Conservation (phyloP, 1,140 invertebrate species). For the Drosophila rufa region DNA sequence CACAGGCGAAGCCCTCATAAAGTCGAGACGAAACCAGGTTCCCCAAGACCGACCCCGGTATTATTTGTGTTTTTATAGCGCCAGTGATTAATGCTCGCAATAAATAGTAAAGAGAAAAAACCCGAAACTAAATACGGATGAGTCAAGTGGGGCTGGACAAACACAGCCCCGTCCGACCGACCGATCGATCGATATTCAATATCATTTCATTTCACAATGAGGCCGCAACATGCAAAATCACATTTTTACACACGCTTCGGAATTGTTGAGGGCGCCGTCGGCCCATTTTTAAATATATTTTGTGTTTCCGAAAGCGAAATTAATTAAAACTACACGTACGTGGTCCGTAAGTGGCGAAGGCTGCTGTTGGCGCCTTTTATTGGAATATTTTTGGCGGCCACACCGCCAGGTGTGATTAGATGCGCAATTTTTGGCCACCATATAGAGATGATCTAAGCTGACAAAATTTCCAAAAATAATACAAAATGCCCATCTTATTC, state of each 20-base stretch:
- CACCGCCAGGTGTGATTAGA: constrained; percentile 64
- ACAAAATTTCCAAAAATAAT: constrained; percentile 49
- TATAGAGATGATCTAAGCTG: constrained; percentile 63
- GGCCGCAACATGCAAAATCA: constrained; percentile 70
- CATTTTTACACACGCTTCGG: constrained; percentile 57
- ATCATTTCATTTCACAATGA: constrained; percentile 50
- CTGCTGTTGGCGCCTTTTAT: constrained; percentile 41
- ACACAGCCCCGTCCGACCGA: constrained; percentile 58
- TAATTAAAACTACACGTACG: constrained; percentile 81
- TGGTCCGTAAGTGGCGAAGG: constrained; percentile 44
- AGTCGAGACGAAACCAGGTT: constrained; percentile 45
- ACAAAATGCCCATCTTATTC: constrained; percentile 33
- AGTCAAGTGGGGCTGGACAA: constrained; percentile 58
- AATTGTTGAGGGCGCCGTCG: constrained; percentile 31
- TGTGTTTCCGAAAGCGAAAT: constrained; percentile 67
- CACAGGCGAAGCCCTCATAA: constrained; percentile 38
- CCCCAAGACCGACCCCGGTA: constrained; percentile 38
- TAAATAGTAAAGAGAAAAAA: constrained; percentile 52
- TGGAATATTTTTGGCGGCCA: constrained; percentile 56
- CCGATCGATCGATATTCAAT: constrained; percentile 72
- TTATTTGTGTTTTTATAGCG: constrained; percentile 64
- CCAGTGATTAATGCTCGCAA: constrained; percentile 69
- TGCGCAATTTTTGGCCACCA: constrained; percentile 60
- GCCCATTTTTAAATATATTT: constrained; percentile 34
- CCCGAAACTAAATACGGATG: constrained; percentile 63